A percentile compares a stretch with the other conserved stretches of the same genome.
These are phyloP conservation scores for Champsocephalus esox DNA, from an alignment of 2,797 vertebrate species.

Conservation along the genomic window DNA sequence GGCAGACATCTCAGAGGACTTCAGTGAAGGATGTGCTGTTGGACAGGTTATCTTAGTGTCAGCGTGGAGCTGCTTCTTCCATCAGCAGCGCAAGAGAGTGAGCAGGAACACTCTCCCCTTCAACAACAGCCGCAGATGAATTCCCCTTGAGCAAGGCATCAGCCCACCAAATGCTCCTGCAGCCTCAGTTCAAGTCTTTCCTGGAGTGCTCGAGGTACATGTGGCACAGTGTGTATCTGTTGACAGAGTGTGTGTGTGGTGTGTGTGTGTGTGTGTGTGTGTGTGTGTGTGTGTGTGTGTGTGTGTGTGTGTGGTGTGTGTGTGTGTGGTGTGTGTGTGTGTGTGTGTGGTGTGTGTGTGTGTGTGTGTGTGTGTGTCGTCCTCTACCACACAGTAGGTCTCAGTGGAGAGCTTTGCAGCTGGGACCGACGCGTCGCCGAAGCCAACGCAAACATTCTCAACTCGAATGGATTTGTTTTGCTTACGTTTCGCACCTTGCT, in stretches of 20 bases:
- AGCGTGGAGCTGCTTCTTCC: neutral
- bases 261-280: constrained; percentile 24
- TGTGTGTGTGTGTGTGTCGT: constrained; percentile 10
- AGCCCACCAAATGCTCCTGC: constrained; percentile 1
- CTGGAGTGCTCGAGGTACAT: neutral
- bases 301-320: constrained; percentile 15
- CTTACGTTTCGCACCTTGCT: constrained; percentile 34
- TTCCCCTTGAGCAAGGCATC: constrained; percentile 17
- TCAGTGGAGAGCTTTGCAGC: constrained; percentile 27
- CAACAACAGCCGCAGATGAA: constrained; percentile 22
- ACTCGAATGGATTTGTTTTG: constrained; percentile 31
- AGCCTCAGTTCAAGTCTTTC: neutral
- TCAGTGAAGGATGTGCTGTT: neutral
- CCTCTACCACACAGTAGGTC: constrained; percentile 21
- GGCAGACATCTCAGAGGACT: no score
- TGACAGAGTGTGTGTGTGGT: constrained; percentile 14
- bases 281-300: constrained; percentile 17
- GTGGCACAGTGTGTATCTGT: constrained; percentile 6
- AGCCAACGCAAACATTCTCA: constrained; percentile 28
- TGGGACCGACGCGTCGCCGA: constrained; percentile 36
- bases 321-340: constrained; percentile 17
- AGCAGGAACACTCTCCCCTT: neutral
- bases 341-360: constrained; percentile 3
- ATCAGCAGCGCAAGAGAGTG: neutral
- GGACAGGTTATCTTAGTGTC: no score